phyloP scores from a whole-genome alignment of 2,888 invertebrate species.

The Eupithecia centaureata region DNA sequence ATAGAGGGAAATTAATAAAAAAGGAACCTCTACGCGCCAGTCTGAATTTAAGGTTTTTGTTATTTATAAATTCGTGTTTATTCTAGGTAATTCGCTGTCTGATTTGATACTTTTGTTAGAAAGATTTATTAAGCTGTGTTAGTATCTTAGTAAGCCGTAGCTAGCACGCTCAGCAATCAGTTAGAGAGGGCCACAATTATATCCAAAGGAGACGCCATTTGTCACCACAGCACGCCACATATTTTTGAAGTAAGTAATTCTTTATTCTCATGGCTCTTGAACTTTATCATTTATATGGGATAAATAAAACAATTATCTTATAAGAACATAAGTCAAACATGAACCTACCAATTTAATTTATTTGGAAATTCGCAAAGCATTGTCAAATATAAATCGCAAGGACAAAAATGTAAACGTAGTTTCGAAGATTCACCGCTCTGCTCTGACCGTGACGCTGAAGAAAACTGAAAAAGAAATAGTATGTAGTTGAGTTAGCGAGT shows the following conservation, averaged over 20 bases:
- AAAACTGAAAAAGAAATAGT: constrained; percentile 59
- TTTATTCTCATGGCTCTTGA: neutral
- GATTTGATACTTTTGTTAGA: neutral
- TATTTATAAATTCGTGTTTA: too few species aligned
- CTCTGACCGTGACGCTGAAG: neutral
- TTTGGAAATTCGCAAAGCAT: neutral
- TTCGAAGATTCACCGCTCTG: constrained; percentile 17
- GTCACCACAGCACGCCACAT: neutral
- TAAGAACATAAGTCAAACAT: neutral
- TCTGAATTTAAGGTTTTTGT: too few species aligned
- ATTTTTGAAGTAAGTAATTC: neutral
- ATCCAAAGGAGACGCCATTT: neutral
- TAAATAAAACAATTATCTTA: neutral
- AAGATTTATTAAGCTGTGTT: neutral
- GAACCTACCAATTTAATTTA: neutral
- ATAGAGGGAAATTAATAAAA: neutral
- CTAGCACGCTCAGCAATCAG: neutral
- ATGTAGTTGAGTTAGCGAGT: constrained; percentile 61
- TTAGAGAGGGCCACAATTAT: neutral
- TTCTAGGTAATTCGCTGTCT: neutral
- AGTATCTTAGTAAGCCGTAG: neutral
- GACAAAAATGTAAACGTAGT: neutral
- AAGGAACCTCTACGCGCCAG: too few species aligned
- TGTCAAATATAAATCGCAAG: neutral
- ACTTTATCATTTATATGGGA: neutral